Base-by-base conservation (phyloP, 2,797 vertebrate genomes). In the Scolopax rusticola region DNA sequence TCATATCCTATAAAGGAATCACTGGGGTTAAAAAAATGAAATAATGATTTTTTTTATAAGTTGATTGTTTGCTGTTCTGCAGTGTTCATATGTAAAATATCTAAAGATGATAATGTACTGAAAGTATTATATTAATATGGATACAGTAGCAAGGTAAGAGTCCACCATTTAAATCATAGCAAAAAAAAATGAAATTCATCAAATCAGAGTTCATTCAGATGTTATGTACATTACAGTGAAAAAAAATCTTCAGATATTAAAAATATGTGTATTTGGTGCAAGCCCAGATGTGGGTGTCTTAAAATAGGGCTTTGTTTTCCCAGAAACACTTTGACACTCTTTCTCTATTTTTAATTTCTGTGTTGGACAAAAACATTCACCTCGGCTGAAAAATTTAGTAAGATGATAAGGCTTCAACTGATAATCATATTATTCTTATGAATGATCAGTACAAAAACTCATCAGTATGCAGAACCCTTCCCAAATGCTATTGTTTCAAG, bases 311-410 rank as follows among this genome's bases (percentile, higher is more conserved):
- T 75, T 30, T 2, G 5, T 82, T 67, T 75, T 30, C 32, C 64
- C 61, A 81, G 17, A 64, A 70, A 30, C 6, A 41, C 11, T 86
- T 68, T 68, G 61, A 45, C 21, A 47, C 6, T 68, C 24, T 41
- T 61, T 40, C 41, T 80, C n/a, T 24, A 36, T 51, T 77, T 87
- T 80, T 36, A 47, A 54, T 50, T 84, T 85, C 25, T 47, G 3
- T 11, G 3, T 51, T 48, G 9, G 48, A 65, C 32, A 89, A 70
- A 87, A 60, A 1, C 6, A 14, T 63, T 74, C 6, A 27, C n/a
- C 15, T 59, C 0, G 0, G 21, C 12, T 3, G 0, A 21, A 15
- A 36, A 51, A 1, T 60, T 56, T 53, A 50, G 33, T 40, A 75
- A 56, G 19, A 83, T 57, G 19, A 7, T 43, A 70, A 45, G 27